These are phyloP conservation scores for Cyprinus carpio DNA, from an alignment of 2,113 vertebrate species.

Conservation along the genomic window DNA sequence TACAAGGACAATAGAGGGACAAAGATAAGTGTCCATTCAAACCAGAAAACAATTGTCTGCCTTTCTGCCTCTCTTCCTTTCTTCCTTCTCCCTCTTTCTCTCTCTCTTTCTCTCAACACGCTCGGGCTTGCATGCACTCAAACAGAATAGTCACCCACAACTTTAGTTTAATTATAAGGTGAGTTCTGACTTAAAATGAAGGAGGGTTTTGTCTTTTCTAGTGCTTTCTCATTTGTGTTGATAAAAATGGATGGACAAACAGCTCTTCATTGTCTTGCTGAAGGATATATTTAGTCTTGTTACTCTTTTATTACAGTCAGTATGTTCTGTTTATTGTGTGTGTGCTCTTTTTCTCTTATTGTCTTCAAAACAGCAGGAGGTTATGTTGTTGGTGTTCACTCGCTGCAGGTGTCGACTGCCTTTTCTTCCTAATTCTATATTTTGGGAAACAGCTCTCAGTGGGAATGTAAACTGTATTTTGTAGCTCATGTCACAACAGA, in stretches of 20 bases:
- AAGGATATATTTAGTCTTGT: constrained; percentile 9
- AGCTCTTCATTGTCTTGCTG: neutral
- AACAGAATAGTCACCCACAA: constrained; percentile 12
- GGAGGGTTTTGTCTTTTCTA: neutral
- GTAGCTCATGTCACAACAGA: neutral
- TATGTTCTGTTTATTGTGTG: neutral
- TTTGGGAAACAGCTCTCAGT: neutral
- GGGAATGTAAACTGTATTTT: neutral
- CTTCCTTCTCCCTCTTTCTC: neutral
- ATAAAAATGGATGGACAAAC: neutral
- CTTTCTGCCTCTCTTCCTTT: neutral
- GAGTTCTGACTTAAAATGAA: neutral
- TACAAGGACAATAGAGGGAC: constrained; percentile 24
- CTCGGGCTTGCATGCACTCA: constrained; percentile 4
- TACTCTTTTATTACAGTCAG: neutral
- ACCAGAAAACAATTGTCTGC: constrained; percentile 26
- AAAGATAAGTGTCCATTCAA: constrained; percentile 36
- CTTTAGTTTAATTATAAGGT: constrained; percentile 35
- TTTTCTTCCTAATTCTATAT: neutral
- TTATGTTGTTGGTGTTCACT: constrained; percentile 1
- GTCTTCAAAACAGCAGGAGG: constrained; percentile 4
- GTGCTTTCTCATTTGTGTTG: neutral
- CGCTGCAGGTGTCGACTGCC: constrained; percentile 19
- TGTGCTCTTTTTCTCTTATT: neutral
- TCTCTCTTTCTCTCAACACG: neutral